Percentiles rank a stretch among this genome's conserved stretches.
Conservation (phyloP, 2,113 vertebrate species). For the Neodontobutis hainanensis region DNA sequence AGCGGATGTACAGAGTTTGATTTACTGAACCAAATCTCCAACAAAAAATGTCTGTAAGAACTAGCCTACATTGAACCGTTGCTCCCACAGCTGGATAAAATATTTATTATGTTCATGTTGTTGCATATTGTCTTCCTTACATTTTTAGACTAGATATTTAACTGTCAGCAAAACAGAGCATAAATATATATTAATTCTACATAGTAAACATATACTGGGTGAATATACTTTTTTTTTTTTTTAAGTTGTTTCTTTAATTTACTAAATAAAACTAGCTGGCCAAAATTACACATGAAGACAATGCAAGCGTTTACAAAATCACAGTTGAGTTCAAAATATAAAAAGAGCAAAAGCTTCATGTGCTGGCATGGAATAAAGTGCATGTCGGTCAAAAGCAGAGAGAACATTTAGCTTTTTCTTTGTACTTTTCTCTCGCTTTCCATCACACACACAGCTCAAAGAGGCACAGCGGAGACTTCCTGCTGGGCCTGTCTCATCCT, state of each 20-base stretch:
- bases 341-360: neutral
- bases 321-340: no score
- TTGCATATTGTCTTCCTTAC: conserved; percentile 21
- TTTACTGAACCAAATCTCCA: conserved; percentile 50
- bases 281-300: no score
- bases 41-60: conserved; percentile 30
- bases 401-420: conserved; percentile 51
- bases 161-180: conserved; percentile 28
- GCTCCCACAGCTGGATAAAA: conserved; percentile 31
- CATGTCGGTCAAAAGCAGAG: conserved; percentile 44
- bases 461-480: conserved; percentile 45
- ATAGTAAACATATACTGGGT: no score
- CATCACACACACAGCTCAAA: conserved; percentile 22
- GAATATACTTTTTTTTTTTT: no score
- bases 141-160: conserved; percentile 14
- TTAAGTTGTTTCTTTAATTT: no score
- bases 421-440: conserved; percentile 44
- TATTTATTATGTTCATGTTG: conserved; percentile 24
- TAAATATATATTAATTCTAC: no score
- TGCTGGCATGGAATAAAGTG: conserved; percentile 17
- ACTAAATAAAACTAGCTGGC: no score
- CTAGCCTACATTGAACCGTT: conserved; percentile 13
- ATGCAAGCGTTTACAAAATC: no score
- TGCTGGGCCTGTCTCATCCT: conserved; percentile 65
- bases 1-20: conserved; percentile 34